Evolutionary conservation across 1,140 invertebrate species (phyloP).

Genomic region (Cydia pomonella): DNA sequence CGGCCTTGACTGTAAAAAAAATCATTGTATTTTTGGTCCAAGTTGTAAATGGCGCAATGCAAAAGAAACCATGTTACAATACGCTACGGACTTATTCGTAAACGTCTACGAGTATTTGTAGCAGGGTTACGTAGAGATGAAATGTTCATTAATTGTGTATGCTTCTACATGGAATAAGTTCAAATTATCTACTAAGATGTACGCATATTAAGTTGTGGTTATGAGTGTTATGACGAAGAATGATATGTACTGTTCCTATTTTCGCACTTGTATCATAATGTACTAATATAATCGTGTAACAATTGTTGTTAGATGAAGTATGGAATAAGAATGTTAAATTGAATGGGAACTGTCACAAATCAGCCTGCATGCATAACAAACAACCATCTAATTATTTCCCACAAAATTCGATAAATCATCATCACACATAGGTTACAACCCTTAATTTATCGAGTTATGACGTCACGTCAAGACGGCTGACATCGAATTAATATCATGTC

Average conservation of each 20-base stretch:
- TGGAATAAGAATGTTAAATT: no score
- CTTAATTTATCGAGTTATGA: constrained; percentile 48
- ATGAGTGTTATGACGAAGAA: background rate
- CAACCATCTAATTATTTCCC: background rate
- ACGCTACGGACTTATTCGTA: background rate
- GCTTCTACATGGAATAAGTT: background rate
- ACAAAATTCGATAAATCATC: constrained; percentile 27
- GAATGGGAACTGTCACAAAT: no score
- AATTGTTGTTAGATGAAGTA: no score
- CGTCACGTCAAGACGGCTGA: constrained; percentile 49
- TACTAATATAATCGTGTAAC: no score
- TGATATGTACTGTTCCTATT: no score
- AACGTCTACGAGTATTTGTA: background rate
- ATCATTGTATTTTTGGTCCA: no score
- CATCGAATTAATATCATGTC: constrained; percentile 61
- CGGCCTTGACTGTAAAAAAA: no score
- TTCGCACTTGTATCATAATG: no score
- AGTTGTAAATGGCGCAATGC: background rate
- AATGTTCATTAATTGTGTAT: background rate
- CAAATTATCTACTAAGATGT: no score
- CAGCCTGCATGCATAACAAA: no score
- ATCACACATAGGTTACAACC: constrained; percentile 36
- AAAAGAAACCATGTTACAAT: background rate
- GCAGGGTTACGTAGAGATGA: background rate
- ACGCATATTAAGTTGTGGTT: background rate